Conservation (phyloP, 2,888 invertebrate species). For the Ametastegia equiseti region DNA sequence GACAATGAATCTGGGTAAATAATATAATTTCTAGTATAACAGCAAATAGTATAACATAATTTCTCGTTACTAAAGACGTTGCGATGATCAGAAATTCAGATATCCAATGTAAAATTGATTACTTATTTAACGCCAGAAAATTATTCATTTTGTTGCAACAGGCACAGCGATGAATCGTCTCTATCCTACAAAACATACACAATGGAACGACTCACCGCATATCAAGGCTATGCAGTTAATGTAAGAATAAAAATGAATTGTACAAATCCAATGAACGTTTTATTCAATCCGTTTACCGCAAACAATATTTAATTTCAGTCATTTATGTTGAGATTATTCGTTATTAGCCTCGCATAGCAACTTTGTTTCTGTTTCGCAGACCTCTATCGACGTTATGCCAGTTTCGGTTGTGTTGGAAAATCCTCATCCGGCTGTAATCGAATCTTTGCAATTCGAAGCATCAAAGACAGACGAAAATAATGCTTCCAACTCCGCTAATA, state of each 20-base stretch:
- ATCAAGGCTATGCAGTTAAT: conserved; percentile 53
- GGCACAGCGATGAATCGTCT: conserved; percentile 38
- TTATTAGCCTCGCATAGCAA: background rate
- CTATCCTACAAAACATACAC: conserved; percentile 54
- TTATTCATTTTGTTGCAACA: conserved; percentile 10
- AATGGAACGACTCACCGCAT: conserved; percentile 50
- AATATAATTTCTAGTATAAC: no score
- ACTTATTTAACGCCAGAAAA: no score
- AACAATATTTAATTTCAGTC: no score
- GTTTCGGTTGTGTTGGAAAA: conserved; percentile 58
- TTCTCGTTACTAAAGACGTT: background rate
- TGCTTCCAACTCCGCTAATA: background rate
- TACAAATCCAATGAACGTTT: no score
- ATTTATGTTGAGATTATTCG: no score
- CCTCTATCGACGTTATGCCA: conserved; percentile 56
- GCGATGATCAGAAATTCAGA: background rate
- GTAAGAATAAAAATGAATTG: conserved; percentile 46
- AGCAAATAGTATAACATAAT: no score
- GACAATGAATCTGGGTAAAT: conserved; percentile 57
- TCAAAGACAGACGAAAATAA: background rate
- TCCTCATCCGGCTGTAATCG: conserved; percentile 45
- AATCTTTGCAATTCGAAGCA: conserved; percentile 27
- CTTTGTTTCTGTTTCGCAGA: conserved; percentile 46
- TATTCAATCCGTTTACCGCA: no score
- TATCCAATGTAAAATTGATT: background rate